Evolutionary conservation across 2,888 invertebrate species (phyloP), one percentile per base, ranked within the genome.

Genomic region (Blastobasis adustella): DNA sequence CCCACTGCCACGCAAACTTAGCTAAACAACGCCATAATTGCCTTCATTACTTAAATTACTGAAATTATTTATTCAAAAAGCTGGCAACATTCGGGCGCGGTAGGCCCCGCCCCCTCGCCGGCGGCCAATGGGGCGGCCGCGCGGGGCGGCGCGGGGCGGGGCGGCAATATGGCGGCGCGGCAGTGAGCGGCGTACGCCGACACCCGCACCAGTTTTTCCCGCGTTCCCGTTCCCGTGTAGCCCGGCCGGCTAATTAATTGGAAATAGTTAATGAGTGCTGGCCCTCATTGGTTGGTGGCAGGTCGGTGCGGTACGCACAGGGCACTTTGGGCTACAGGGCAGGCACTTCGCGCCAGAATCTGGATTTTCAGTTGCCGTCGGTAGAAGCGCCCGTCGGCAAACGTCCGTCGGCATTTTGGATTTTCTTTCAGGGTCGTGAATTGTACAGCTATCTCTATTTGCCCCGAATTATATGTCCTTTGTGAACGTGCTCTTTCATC

Each of bases 21-120:
- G 87, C 88, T 88, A 88, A 88, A 88, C 88, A 88, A 87, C 87
- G 86, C 88, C 88, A 87, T 88, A 88, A 88, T 88, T 88, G 87
- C 88, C 88, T 88, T 88, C 88, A 88, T 88, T 88, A 88, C 88
- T 88, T 88, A 88, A 88, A 88, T 88, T 88, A 88, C 87, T 83
- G 84, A 88, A 88, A 88, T 88, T 88, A 88, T 88, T 88, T 88
- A 88, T 88, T 88, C 88, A 88, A 85, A 88, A 88, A 88, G 84
- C 87, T 88, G 87, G 87, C 87, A 88, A 87, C 87, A 88, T 85
- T 84, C 76, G 76, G 77, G 77, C 71, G 73, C 66, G 66, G 54
- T 64, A 59, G 61, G 67, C 74, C 58, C 83, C 82, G 73, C 84
- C 85, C 66, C 51, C 55, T 53, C 62, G 59, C 58, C 54, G 53